Conservation (phyloP, 2,888 invertebrate species). For the Acanthoscelides obtectus region DNA sequence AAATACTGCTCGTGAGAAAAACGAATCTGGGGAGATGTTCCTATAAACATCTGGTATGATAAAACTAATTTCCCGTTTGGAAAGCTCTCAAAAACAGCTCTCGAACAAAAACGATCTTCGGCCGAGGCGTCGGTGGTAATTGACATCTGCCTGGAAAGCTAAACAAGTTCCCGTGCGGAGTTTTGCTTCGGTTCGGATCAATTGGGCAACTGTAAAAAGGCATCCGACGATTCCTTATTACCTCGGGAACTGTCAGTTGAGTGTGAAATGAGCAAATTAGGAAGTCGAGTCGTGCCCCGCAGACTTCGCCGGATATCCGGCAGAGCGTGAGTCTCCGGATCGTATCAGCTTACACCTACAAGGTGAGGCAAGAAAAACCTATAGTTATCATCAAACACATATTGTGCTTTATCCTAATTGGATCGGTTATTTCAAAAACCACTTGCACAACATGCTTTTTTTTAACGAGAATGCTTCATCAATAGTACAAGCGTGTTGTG, state of each 20-base stretch:
- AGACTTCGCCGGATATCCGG: neutral
- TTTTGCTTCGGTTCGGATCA: neutral
- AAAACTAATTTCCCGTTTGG: neutral
- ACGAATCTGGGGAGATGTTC: too few relatives aligned
- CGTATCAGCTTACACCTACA: too few relatives aligned
- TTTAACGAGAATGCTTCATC: too few relatives aligned
- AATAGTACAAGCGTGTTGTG: too few relatives aligned
- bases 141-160: neutral
- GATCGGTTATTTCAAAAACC: too few relatives aligned
- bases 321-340: neutral
- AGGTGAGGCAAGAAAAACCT: too few relatives aligned
- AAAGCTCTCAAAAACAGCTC: neutral
- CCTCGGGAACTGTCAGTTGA: neutral
- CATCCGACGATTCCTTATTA: neutral
- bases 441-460: too few relatives aligned
- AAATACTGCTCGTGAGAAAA: too few relatives aligned
- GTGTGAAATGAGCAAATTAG: constrained; percentile 2
- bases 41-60: neutral
- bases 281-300: neutral
- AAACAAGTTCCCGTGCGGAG: neutral
- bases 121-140: neutral
- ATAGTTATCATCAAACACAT: too few relatives aligned
- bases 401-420: too few relatives aligned
- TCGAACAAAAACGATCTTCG: neutral
- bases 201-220: neutral